Evolutionary conservation across 1,140 invertebrate genomes (phyloP).

Genomic region (Aphidius gifuensis): DNA sequence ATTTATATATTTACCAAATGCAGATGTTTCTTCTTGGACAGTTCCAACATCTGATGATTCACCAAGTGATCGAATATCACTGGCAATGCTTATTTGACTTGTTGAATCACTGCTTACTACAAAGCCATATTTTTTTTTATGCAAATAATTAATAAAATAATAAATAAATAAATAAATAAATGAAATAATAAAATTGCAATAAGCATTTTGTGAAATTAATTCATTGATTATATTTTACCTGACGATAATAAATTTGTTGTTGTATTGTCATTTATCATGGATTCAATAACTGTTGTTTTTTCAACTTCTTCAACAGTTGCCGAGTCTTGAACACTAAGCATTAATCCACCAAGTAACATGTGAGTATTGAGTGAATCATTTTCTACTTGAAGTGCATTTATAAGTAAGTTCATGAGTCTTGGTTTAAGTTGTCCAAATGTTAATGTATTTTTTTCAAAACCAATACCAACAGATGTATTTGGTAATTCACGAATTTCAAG

Average conservation of each 20-base stretch:
- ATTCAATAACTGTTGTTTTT: conserved; percentile 58
- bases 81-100: conserved; percentile 57
- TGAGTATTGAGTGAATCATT: conserved; percentile 85
- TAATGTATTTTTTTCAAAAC: conserved; percentile 50
- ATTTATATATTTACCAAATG: conserved; percentile 50
- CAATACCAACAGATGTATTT: conserved; percentile 51
- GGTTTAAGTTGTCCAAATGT: conserved; percentile 80
- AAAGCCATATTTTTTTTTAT: conserved; percentile 32
- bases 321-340: conserved; percentile 80
- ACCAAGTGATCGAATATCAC: conserved; percentile 52
- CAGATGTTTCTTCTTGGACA: conserved; percentile 52
- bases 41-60: conserved; percentile 52
- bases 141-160: conserved; percentile 32
- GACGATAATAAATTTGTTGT: conserved; percentile 69
- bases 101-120: conserved; percentile 54
- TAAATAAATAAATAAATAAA: not conserved
- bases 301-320: conserved; percentile 73
- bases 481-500: conserved; percentile 73
- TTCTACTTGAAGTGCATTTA: conserved; percentile 83
- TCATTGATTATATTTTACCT: conserved; percentile 54
- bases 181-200: conserved; percentile 12
- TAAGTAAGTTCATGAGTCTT: conserved; percentile 78
- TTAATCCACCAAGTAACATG: conserved; percentile 79
- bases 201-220: conserved; percentile 10
- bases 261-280: conserved; percentile 54